Conservation (phyloP, 2,888 invertebrate genomes). For the Calephelis perditalis region DNA sequence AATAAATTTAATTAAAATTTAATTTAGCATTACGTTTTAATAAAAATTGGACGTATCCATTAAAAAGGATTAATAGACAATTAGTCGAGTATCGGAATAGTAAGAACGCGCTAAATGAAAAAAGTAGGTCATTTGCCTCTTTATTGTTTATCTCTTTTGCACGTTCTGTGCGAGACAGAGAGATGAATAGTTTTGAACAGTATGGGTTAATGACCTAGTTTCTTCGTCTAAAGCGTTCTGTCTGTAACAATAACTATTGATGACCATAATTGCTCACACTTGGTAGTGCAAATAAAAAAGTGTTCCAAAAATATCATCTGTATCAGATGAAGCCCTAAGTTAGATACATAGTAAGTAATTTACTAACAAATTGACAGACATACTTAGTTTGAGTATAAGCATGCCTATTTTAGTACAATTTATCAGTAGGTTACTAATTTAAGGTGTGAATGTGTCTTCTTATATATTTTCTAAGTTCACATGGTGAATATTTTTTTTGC, state of each 20-base stretch:
- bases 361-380: slow-evolving; percentile 63
- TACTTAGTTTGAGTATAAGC: slow-evolving; percentile 59
- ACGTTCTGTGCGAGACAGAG: too few species aligned
- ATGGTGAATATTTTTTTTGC: neutral
- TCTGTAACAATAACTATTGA: slow-evolving; percentile 1
- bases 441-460: slow-evolving; percentile 51
- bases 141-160: too few species aligned
- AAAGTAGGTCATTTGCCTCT: too few species aligned
- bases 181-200: too few species aligned
- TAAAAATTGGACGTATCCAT: slow-evolving; percentile 6
- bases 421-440: slow-evolving; percentile 41
- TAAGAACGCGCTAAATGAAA: neutral
- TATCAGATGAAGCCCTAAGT: slow-evolving; percentile 74
- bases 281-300: slow-evolving; percentile 58
- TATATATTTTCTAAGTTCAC: slow-evolving; percentile 20
- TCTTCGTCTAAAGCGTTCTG: too few species aligned
- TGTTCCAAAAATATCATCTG: slow-evolving; percentile 66
- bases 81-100: neutral
- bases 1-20: slow-evolving; percentile 11
- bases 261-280: slow-evolving; percentile 54
- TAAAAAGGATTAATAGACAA: slow-evolving; percentile 1
- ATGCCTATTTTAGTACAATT: slow-evolving; percentile 77
- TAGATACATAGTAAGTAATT: slow-evolving; percentile 55
- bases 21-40: slow-evolving; percentile 8
- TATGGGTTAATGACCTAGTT: too few species aligned